Evolutionary conservation across 1,140 invertebrate species (phyloP).

Genomic region (Lepidurus arcticus): DNA sequence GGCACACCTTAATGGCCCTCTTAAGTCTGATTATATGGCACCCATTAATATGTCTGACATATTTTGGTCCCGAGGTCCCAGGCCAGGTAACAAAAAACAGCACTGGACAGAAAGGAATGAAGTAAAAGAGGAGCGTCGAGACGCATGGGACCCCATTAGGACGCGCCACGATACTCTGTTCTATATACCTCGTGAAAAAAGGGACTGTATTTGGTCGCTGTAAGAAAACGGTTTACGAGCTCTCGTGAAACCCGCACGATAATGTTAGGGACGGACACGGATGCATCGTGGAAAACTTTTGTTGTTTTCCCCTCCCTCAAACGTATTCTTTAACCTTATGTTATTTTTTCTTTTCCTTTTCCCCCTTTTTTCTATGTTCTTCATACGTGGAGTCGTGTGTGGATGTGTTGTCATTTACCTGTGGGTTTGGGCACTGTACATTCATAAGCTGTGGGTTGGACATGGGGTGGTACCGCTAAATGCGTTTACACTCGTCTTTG

Average conservation of each 20-base stretch:
- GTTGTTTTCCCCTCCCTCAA: background rate
- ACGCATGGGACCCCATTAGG: background rate
- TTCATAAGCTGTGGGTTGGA: too few species aligned
- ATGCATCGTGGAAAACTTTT: constrained; percentile 9
- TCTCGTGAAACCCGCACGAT: constrained; percentile 10
- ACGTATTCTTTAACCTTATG: background rate
- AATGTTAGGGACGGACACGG: constrained; percentile 12
- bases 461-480: too few species aligned
- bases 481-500: too few species aligned
- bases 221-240: background rate
- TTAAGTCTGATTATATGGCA: constrained; percentile 16
- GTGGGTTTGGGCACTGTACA: too few species aligned
- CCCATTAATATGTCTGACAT: background rate
- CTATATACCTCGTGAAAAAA: background rate
- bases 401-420: too few species aligned
- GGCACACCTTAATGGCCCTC: constrained; percentile 6
- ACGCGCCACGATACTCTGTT: background rate
- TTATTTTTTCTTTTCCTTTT: background rate
- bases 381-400: too few species aligned
- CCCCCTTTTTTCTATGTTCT: background rate
- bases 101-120: background rate
- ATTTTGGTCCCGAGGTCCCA: background rate
- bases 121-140: background rate
- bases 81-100: background rate
- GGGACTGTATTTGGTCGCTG: background rate